Percentiles rank a stretch among this genome's conserved stretches.
Conservation (phyloP, 1,140 invertebrate species). For the Orchestia grillus region DNA sequence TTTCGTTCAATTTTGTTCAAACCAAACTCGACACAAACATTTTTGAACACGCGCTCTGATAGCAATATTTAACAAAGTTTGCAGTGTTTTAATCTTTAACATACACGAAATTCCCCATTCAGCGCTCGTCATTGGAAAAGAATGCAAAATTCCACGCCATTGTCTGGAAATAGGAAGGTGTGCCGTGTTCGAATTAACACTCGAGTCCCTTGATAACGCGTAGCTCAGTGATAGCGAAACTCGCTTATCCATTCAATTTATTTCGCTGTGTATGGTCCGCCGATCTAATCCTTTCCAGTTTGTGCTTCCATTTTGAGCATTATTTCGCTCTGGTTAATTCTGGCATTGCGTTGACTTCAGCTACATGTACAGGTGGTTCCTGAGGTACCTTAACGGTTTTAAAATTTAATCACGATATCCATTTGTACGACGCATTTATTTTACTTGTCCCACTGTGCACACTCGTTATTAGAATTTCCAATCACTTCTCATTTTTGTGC, state of each 20-base stretch:
- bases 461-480: too few species aligned
- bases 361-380: background rate
- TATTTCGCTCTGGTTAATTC: background rate
- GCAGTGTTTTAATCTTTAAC: background rate
- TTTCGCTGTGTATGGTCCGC: background rate
- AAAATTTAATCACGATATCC: too few species aligned
- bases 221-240: background rate
- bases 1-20: too few species aligned
- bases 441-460: too few species aligned
- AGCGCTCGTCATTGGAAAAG: background rate
- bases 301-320: background rate
- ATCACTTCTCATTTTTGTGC: too few species aligned
- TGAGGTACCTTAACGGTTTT: too few species aligned
- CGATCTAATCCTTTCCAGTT: background rate
- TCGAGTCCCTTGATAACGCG: background rate
- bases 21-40: too few species aligned
- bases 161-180: background rate
- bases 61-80: background rate
- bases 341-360: background rate
- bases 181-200: background rate
- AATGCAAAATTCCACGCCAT: background rate
- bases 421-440: too few species aligned
- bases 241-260: background rate
- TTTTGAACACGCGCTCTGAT: background rate
- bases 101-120: background rate